Percentiles rank a stretch among this genome's conserved stretches.
phyloP scores from a whole-genome alignment of 1,140 invertebrate genomes.

The Drosophila athabasca region DNA sequence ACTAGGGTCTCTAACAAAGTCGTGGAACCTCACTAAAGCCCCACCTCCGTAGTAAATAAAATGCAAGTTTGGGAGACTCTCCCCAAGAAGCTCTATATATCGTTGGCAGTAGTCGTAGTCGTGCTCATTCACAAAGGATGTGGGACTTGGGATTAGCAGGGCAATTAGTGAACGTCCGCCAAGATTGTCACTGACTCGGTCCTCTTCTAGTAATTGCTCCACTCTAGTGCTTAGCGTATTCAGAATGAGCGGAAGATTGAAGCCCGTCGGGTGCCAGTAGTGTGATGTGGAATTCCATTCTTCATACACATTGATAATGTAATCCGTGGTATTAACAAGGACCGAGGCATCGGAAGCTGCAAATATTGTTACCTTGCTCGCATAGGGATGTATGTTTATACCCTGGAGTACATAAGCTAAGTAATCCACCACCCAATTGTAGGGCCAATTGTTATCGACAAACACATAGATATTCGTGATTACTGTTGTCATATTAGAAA shows the following conservation, averaged over 20 bases:
- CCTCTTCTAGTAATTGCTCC: conserved; percentile 81
- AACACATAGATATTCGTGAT: conserved; percentile 87
- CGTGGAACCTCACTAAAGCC: conserved; percentile 84
- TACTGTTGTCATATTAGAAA: conserved; percentile 84
- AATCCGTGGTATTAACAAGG: conserved; percentile 86
- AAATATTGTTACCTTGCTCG: conserved; percentile 87
- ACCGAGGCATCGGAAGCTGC: conserved; percentile 86
- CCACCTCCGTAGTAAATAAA: conserved; percentile 84
- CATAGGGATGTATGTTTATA: conserved; percentile 87
- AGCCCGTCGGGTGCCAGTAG: conserved; percentile 81
- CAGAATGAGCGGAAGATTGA: conserved; percentile 85
- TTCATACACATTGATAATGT: conserved; percentile 85
- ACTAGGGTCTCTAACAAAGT: conserved; percentile 82
- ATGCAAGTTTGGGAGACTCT: conserved; percentile 85
- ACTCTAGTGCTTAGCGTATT: conserved; percentile 77
- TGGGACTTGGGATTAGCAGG: conserved; percentile 84
- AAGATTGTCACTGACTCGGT: conserved; percentile 74
- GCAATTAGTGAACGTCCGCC: conserved; percentile 85
- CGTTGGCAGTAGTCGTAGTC: conserved; percentile 84
- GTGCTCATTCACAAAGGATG: conserved; percentile 74
- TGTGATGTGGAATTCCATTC: conserved; percentile 85
- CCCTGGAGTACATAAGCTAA: conserved; percentile 87
- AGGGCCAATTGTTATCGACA: conserved; percentile 87
- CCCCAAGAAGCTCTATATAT: conserved; percentile 83
- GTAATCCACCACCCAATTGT: conserved; percentile 85